A percentile compares a stretch with the other conserved stretches of the same genome.
Conservation (phyloP, 2,113 vertebrate species). For the Pelobates fuscus region DNA sequence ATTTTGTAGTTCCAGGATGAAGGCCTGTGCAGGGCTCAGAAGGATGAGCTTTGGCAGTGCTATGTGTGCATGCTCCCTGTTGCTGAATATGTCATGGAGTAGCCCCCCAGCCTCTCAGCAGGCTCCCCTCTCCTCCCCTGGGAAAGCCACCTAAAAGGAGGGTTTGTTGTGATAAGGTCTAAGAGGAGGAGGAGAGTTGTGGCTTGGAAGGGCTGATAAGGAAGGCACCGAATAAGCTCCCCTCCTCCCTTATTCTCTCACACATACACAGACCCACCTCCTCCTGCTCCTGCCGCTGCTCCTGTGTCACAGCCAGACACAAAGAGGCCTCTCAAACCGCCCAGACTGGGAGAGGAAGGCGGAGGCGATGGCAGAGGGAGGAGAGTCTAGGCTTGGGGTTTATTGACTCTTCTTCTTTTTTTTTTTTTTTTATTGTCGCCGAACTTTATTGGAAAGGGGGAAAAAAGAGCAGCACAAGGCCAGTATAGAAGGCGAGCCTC, state of each 20-base stretch:
- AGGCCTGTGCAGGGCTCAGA: conserved; percentile 23
- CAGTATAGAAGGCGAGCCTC: no score
- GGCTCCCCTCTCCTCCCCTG: conserved; percentile 28
- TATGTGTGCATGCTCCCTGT: not conserved
- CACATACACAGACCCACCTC: conserved; percentile 38
- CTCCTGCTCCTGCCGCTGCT: conserved; percentile 23
- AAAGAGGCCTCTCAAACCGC: conserved; percentile 48
- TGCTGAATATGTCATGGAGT: not conserved
- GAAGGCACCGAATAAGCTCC: conserved; percentile 22
- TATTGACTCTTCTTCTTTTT: no score
- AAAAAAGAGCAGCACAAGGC: no score
- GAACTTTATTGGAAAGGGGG: conserved; percentile 30
- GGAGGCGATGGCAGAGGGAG: not conserved
- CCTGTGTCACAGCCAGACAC: conserved; percentile 49
- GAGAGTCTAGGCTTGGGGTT: conserved; percentile 1
- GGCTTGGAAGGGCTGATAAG: conserved; percentile 38
- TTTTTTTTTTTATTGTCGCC: conserved; percentile 19
- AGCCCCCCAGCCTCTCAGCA: not conserved
- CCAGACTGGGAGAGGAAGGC: conserved; percentile 33
- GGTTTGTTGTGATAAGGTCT: conserved; percentile 21
- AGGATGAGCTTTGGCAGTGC: not conserved
- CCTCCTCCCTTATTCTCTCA: conserved; percentile 31
- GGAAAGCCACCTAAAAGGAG: conserved; percentile 39
- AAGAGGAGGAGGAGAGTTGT: conserved; percentile 33
- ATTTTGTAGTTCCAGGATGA: conserved; percentile 40